Conservation (phyloP, 2,888 invertebrate species). For the Polymixis flavicincta region DNA sequence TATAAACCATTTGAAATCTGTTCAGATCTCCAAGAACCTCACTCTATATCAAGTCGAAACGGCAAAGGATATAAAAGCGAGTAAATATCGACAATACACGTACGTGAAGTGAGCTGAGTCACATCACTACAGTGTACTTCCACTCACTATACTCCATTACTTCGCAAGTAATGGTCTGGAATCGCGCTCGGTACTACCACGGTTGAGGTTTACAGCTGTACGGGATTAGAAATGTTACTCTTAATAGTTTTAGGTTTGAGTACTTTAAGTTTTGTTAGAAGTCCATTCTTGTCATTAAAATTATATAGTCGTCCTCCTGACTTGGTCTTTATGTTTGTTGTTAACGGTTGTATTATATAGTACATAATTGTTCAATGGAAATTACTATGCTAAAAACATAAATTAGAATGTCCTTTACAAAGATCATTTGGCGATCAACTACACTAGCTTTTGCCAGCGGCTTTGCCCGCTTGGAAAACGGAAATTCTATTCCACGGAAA, state of each 20-base stretch:
- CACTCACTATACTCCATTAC: slow-evolving; percentile 5
- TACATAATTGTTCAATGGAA: no score
- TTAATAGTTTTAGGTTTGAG: slow-evolving; percentile 1
- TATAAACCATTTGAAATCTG: background rate
- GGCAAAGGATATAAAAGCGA: background rate
- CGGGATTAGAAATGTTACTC: slow-evolving; percentile 19
- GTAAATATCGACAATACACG: slow-evolving; percentile 2
- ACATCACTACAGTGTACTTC: slow-evolving; percentile 17
- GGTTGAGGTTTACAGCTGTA: slow-evolving; percentile 23
- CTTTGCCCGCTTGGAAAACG: no score
- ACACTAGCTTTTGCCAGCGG: no score
- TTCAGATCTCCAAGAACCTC: background rate
- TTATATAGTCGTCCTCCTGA: background rate
- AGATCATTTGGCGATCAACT: no score
- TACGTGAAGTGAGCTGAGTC: slow-evolving; percentile 15
- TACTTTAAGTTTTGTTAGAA: background rate
- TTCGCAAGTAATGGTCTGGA: slow-evolving; percentile 21
- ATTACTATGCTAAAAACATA: no score
- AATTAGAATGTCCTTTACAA: no score
- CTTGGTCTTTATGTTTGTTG: no score
- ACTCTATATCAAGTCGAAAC: background rate
- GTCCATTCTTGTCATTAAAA: slow-evolving; percentile 1
- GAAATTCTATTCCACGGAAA: no score
- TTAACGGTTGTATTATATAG: no score
- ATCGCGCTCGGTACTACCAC: background rate